These are phyloP conservation scores for Malurus splendens DNA, from an alignment of 2,797 vertebrate genomes.

Conservation along the genomic window DNA sequence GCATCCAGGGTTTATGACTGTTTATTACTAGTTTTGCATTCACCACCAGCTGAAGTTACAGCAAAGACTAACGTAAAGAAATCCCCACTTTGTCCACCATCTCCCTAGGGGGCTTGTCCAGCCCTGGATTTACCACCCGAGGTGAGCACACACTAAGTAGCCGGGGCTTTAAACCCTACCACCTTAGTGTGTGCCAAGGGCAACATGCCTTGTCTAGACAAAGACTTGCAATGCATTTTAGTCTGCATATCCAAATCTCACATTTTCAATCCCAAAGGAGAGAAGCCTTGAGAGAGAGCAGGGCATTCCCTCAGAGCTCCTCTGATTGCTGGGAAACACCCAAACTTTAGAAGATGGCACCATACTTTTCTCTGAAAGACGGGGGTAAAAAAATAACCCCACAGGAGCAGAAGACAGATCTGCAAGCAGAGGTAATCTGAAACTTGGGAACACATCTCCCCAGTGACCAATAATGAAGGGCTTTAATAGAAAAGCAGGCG, in stretches of 20 bases:
- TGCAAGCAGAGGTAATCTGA: not conserved
- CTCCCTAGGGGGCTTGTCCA: constrained; percentile 4
- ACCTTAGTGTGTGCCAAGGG: not conserved
- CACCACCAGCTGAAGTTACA: not conserved
- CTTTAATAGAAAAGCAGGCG: not conserved
- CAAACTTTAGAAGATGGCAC: not conserved
- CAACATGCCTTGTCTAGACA: not conserved
- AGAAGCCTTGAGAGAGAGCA: not conserved
- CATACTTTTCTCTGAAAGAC: not conserved
- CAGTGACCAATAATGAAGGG: not conserved
- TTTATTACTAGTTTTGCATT: not conserved
- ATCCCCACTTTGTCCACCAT: not conserved
- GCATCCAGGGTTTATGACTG: not conserved
- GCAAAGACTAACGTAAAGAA: constrained; percentile 11
- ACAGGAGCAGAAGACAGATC: not conserved
- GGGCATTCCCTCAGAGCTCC: not conserved
- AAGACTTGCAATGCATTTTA: not conserved
- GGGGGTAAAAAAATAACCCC: accelerated
- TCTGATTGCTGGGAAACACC: not conserved
- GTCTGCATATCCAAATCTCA: not conserved
- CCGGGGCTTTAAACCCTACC: not conserved
- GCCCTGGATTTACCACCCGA: not conserved
- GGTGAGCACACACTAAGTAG: not conserved
- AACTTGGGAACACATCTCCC: not conserved
- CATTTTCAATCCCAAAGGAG: not conserved